phyloP scores from a whole-genome alignment of 2,113 vertebrate species.

The Physeter macrocephalus region DNA sequence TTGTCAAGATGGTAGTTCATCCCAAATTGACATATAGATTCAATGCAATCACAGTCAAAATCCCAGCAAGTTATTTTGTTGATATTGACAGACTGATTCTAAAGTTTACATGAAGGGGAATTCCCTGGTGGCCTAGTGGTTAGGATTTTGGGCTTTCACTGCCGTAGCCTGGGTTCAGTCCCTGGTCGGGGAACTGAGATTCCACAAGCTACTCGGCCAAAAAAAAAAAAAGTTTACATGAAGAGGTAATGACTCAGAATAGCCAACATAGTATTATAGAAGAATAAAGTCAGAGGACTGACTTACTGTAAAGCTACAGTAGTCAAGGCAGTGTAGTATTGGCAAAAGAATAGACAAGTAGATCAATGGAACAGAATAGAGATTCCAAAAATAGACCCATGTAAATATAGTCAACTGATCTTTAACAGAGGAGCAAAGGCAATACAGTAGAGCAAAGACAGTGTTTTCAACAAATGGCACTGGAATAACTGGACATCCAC shows the following conservation, averaged over 20 bases:
- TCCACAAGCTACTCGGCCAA: too few relatives aligned
- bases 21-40: too few relatives aligned
- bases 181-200: too few relatives aligned
- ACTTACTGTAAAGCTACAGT: neutral
- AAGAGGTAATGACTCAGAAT: neutral
- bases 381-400: neutral
- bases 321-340: neutral
- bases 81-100: too few relatives aligned
- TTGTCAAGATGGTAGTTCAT: neutral
- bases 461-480: neutral
- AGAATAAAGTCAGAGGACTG: neutral
- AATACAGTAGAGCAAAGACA: neutral
- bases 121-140: too few relatives aligned
- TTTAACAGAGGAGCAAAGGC: neutral
- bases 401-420: neutral
- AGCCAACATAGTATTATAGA: neutral
- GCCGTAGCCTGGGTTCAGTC: too few relatives aligned
- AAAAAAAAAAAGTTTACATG: neutral
- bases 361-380: neutral
- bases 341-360: neutral
- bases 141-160: too few relatives aligned
- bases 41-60: too few relatives aligned
- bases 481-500: neutral
- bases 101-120: too few relatives aligned
- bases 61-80: too few relatives aligned